These are phyloP conservation scores for Desmodus rotundus DNA, from an alignment of 2,113 vertebrate species.

Conservation along the genomic window DNA sequence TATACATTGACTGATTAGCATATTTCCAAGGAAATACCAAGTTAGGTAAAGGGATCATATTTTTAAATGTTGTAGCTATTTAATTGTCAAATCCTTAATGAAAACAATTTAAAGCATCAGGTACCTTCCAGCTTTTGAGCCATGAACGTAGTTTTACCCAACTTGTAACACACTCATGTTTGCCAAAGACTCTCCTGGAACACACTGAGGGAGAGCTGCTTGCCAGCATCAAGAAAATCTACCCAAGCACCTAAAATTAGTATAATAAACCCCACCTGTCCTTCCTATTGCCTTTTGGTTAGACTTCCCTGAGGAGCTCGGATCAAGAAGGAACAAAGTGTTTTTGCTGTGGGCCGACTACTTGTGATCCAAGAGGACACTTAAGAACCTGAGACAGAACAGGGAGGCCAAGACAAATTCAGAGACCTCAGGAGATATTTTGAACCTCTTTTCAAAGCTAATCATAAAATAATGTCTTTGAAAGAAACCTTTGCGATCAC, in stretches of 20 bases:
- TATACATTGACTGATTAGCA: neutral
- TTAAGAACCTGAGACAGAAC: conserved; percentile 10
- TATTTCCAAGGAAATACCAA: conserved; percentile 44
- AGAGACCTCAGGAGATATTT: neutral
- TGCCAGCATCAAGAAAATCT: conserved; percentile 40
- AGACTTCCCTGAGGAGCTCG: neutral
- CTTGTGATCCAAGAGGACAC: conserved; percentile 34
- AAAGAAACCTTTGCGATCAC: neutral
- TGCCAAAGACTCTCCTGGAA: conserved; percentile 30
- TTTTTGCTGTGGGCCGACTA: conserved; percentile 1
- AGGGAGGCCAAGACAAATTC: conserved; percentile 12
- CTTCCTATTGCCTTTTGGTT: conserved; percentile 7
- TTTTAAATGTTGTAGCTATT: conserved; percentile 39
- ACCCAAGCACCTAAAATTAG: conserved; percentile 35
- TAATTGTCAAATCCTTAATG: conserved; percentile 50
- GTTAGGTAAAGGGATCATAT: conserved; percentile 1
- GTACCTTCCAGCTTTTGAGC: conserved; percentile 44
- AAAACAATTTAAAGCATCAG: conserved; percentile 49
- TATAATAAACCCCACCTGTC: conserved; percentile 35
- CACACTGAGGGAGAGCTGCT: neutral
- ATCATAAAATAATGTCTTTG: neutral
- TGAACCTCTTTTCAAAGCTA: neutral
- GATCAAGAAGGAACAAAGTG: conserved; percentile 34
- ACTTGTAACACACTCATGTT: conserved; percentile 1
- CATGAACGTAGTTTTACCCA: conserved; percentile 43